Evolutionary conservation across 2,888 invertebrate genomes (phyloP), one percentile per base, ranked within the genome.

Genomic region (Pseudolycoriella hygida): DNA sequence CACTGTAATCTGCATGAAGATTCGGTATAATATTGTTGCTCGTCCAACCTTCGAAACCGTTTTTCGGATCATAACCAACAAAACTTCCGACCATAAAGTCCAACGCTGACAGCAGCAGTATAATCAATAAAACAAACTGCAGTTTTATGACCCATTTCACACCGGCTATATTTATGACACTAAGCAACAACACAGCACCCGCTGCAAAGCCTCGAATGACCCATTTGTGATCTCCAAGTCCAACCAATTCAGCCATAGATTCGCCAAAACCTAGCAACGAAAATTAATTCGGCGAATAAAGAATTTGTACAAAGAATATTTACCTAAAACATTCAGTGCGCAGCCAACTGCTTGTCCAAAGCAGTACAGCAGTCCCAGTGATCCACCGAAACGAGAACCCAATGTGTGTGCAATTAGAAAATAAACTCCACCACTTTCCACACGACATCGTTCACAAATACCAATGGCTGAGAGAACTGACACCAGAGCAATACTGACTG

Each of bases 121-220:
- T 76, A 53, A 92, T 69, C 18, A 96, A 71, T 40, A 97, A 72
- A 30, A 84, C 68, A 67, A 96, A 90, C 61, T 97, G 96, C 45
- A 96, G 68, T 58, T 96, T 89, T 47, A 97, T 84, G 19, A 97
- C 94, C 93, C 94, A 96, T 62, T 94, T 94, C 1, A 97, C 94
- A 37, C 96, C 96, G 19, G 94, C 93, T 38, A 94, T 73, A 67
- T 97, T 96, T 53, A 96, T 92, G 49, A 83, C 77, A 46, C 90
- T 81, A 15, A 96, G 70, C 32, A 92, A 67, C 40, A 93, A 65
- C 2, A 94, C 85, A 40, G 93, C 89, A 5, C 81, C 78, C 45
- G 86, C 77, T 8, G 90, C 94, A 61, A 96, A 86, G 3, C 81
- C 81, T 56, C 89, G 72, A 42, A 89, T 84, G 6, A 86, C 81